Evolutionary conservation across 2,797 vertebrate genomes (phyloP), one percentile per base, ranked within the genome.

Genomic region (Paratrypauchen microcephalus): DNA sequence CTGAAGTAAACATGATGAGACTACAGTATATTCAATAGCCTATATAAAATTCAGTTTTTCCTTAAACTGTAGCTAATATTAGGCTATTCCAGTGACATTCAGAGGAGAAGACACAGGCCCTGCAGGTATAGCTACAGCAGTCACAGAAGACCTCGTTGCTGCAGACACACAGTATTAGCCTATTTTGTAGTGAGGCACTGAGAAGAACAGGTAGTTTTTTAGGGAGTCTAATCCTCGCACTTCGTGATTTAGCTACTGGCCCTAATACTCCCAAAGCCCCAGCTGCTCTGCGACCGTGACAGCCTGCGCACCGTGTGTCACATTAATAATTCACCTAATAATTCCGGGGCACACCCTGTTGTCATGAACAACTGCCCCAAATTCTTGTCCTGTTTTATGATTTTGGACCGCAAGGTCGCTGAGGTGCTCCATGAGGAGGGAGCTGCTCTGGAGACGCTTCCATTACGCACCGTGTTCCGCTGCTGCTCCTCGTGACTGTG

Each of bases 281-380:
- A 93, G 92, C 92, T 93, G 92, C 90, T 91, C 76, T 68, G 81
- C 81, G 86, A 86, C 84, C 79, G 75, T 86, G 83, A 90, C 92
- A 92, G 88, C 74, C 90, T 91, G 92, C 87, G 70, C 89, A 81
- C 87, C 83, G 91, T 85, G 83, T 80, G 79, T 86, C 41, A 89
- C 91, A 92, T 93, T 92, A 93, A 94, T 93, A 91, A 93, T 94
- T 92, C 80, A 92, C 82, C 82, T 71, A 73, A 86, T 85, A 80
- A 86, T 83, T 86, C 80, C 56, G 74, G 82, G 70, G 78, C 69
- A 71, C 78, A 73, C 72, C 41, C 73, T 62, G 66, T 32, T 70
- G 66, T 75, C 50, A 79, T 74, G 75, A 86, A 87, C 78, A 85
- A 86, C 74, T 75, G 84, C 68, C 73, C 75, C 54, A 70, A 81